Conservation (phyloP, 2,797 vertebrate genomes). For the Cynopterus sphinx region DNA sequence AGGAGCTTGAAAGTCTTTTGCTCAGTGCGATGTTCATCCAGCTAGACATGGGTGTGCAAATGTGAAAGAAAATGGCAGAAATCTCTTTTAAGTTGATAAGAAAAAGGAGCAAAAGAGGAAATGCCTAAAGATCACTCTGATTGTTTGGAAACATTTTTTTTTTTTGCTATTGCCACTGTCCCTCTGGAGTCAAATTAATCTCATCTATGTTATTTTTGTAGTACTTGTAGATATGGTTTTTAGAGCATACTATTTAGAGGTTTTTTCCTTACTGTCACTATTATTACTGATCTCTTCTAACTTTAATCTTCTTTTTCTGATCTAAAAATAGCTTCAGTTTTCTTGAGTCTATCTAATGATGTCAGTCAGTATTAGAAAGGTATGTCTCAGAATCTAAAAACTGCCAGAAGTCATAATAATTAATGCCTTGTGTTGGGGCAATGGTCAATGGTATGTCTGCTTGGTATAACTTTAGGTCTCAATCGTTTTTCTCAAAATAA, state of each 20-base stretch:
- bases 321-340: background rate
- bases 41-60: slow-evolving; percentile 79
- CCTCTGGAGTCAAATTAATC: background rate
- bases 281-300: slow-evolving; percentile 9
- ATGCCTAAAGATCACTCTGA: background rate
- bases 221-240: background rate
- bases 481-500: slow-evolving; percentile 35
- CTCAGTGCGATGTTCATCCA: slow-evolving; percentile 87
- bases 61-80: background rate
- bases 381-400: background rate
- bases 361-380: background rate
- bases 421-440: background rate
- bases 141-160: background rate
- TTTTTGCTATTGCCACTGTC: background rate
- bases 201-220: background rate
- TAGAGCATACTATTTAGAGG: background rate
- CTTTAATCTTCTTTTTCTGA: background rate
- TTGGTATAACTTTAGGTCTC: background rate
- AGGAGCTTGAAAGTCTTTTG: slow-evolving; percentile 88
- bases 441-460: background rate
- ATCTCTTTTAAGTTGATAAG: background rate
- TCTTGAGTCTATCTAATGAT: background rate
- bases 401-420: background rate
- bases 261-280: background rate
- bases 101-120: background rate